A percentile compares a stretch with the other conserved stretches of the same genome.
These are phyloP conservation scores for Wasmannia auropunctata DNA, from an alignment of 1,140 invertebrate species.

Conservation along the genomic window DNA sequence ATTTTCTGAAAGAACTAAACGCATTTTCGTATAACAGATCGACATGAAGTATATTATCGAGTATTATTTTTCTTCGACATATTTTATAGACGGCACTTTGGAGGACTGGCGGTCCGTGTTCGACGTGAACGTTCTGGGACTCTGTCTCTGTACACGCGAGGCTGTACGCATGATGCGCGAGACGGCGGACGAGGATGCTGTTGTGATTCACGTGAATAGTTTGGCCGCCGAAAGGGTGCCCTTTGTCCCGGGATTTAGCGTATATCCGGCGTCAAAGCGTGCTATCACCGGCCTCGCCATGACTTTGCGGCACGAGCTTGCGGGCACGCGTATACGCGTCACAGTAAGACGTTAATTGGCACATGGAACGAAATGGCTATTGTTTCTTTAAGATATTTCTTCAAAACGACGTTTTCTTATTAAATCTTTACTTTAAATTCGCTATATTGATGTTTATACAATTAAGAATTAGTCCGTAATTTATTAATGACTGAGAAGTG, in stretches of 20 bases:
- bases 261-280: conserved; percentile 87
- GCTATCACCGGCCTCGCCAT: conserved; percentile 86
- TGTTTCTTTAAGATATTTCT: no score
- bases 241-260: conserved; percentile 83
- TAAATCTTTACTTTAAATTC: no score
- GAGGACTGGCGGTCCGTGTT: conserved; percentile 78
- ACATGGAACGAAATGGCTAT: background rate
- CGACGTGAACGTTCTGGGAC: conserved; percentile 87
- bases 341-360: conserved; percentile 67
- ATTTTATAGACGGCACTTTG: conserved; percentile 74
- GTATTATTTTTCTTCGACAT: background rate
- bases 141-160: conserved; percentile 86
- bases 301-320: conserved; percentile 87
- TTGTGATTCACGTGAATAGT: conserved; percentile 79
- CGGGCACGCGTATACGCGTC: conserved; percentile 80
- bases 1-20: background rate
- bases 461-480: no score
- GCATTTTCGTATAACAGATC: background rate
- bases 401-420: background rate
- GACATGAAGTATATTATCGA: background rate
- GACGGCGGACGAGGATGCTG: conserved; percentile 54
- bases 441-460: background rate
- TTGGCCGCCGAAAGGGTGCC: conserved; percentile 84
- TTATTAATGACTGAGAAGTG: background rate
- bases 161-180: conserved; percentile 85